Conservation (phyloP, 2,888 invertebrate species). For the Pristionchus exspectatus region DNA sequence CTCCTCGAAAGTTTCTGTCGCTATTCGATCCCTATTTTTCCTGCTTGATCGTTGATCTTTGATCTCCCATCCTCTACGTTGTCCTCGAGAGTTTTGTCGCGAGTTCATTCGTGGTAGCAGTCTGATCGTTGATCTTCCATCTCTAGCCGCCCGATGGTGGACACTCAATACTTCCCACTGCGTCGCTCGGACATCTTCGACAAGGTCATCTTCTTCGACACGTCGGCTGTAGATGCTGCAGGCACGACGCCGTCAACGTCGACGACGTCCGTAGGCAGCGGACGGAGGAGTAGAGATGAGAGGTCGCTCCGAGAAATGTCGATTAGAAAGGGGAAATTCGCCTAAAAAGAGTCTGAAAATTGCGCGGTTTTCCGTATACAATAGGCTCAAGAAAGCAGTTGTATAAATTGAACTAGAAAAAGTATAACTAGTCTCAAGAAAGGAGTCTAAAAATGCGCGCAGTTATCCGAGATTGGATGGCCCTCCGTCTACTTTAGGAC, state of each 20-base stretch:
- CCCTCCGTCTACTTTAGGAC: background rate
- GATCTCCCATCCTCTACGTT: background rate
- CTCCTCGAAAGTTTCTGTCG: too few species aligned
- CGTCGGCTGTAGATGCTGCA: background rate
- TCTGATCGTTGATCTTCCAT: background rate
- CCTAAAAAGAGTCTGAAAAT: background rate
- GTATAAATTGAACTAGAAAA: too few species aligned
- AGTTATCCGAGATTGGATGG: background rate
- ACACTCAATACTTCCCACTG: background rate
- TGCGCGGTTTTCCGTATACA: too few species aligned
- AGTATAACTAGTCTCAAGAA: background rate
- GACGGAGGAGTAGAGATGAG: background rate
- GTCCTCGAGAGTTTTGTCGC: background rate
- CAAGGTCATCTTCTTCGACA: constrained; percentile 33
- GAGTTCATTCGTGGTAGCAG: background rate
- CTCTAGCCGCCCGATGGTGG: constrained; percentile 2
- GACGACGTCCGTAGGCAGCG: constrained; percentile 3
- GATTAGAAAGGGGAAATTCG: background rate
- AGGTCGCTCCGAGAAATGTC: background rate
- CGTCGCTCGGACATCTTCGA: constrained; percentile 39
- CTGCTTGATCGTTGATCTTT: too few species aligned
- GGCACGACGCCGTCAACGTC: constrained; percentile 8
- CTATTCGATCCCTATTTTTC: too few species aligned
- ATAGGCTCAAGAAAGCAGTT: background rate
- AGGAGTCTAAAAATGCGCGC: background rate